phyloP scores from a whole-genome alignment of 2,113 vertebrate species.

The Hydrolagus affinis region DNA sequence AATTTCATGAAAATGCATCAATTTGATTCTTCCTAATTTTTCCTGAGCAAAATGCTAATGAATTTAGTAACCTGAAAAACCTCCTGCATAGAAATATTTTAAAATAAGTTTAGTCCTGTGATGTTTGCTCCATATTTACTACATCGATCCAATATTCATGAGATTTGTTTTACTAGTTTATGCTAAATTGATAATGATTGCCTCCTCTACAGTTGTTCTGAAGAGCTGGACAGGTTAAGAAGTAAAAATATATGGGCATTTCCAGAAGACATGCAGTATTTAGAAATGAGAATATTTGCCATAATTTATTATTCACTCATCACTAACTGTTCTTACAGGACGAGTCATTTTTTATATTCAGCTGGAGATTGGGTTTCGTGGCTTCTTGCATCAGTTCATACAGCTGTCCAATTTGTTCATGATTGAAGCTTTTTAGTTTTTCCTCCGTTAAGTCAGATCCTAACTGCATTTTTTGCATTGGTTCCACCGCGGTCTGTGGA shows the following conservation, averaged over 20 bases:
- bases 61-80: neutral
- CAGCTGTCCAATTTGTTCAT: conserved; percentile 79
- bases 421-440: conserved; percentile 64
- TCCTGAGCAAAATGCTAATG: neutral
- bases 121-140: neutral
- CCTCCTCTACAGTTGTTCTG: neutral
- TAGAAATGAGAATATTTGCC: neutral
- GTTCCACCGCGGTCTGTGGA: conserved; percentile 46
- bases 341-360: conserved; percentile 55
- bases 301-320: neutral
- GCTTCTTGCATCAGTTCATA: conserved; percentile 82
- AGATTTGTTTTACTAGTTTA: neutral
- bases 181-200: neutral
- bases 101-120: neutral
- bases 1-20: neutral
- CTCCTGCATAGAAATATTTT: neutral
- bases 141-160: neutral
- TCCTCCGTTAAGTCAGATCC: conserved; percentile 62
- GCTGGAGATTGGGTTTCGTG: conserved; percentile 69
- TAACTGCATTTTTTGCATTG: conserved; percentile 43
- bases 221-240: neutral
- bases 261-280: neutral
- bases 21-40: conserved; percentile 6
- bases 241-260: neutral
- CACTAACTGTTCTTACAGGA: conserved; percentile 38